Base-by-base conservation (phyloP, 1,140 invertebrate genomes). In the Geopemphigus sp. region DNA sequence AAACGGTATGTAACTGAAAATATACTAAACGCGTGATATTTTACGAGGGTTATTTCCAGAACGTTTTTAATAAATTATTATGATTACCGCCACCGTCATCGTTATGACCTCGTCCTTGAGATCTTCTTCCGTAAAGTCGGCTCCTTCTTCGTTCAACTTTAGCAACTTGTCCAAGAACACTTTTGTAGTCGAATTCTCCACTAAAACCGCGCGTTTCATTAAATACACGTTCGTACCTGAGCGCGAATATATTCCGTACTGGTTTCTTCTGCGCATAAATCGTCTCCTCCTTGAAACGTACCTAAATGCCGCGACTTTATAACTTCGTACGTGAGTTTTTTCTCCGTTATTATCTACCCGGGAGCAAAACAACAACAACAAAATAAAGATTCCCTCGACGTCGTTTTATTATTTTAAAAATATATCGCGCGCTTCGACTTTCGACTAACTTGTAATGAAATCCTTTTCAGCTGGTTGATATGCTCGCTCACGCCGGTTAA, bases 141-240 rank as follows among this genome's bases (percentile, higher is more conserved):
- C 83, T 47, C 84, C 86, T 63, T 85, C 84, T 19, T 85, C 83
- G 17, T 85, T 85, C 56, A 87, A 85, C 83, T 88, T 86, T 6
- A 92, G 83, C n/a, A 92, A 83, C 74, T 90, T 85, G 84, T 92
- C 91, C 54, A 92, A 83, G 83, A 92, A 91, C 0, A 83, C 81
- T 72, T 81, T 83, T 32, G 73, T 59, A 0, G 32, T 39, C 32
- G 66, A 70, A 53, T 45, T 68, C 39, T 47, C 47, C 5, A 47
- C 64, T 70, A 8, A 53, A 70, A 70, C 15, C 32, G 8, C 3
- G 8, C 32, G 32, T 39, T 39, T 39, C 17, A 11, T 29, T 12
- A 32, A 59, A 0, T 14, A 59, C 22, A 24, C 11, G 22, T 24
- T 57, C 24, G 0, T 70, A 17, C 6, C 0, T 14, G 17, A 10